Evolutionary conservation across 1,140 invertebrate genomes (phyloP).

Genomic region (Phortica variegata): DNA sequence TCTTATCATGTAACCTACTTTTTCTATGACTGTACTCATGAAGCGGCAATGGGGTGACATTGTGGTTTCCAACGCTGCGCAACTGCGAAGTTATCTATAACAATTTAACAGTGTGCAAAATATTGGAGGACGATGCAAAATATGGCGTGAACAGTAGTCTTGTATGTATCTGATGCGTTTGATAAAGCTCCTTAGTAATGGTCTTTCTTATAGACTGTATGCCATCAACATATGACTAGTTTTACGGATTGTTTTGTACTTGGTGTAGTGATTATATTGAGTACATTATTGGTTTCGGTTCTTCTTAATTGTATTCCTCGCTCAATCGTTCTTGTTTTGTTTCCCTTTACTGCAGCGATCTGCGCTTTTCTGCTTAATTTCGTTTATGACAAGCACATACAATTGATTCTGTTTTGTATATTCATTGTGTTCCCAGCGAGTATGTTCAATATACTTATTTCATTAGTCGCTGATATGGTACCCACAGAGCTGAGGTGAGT

Average conservation of each 20-base stretch:
- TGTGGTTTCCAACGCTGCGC: constrained; percentile 11
- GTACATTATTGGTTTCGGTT: not conserved
- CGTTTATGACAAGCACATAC: not conserved
- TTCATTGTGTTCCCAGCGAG: constrained; percentile 2
- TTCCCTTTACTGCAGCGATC: not conserved
- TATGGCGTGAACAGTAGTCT: not conserved
- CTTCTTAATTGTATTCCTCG: not conserved
- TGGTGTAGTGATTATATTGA: not conserved
- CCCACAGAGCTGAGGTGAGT: constrained; percentile 17
- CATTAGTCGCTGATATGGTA: constrained; percentile 2
- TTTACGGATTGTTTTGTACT: constrained; percentile 1
- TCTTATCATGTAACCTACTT: no score
- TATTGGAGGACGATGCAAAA: not conserved
- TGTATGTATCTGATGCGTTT: not conserved
- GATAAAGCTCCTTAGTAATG: no score
- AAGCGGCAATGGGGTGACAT: constrained; percentile 8
- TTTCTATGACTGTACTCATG: no score
- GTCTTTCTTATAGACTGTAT: no score
- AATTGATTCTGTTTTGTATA: not conserved
- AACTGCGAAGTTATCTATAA: not conserved
- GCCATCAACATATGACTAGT: no score
- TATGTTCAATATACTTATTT: not conserved
- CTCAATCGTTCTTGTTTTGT: not conserved
- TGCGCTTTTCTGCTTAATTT: constrained; percentile 8
- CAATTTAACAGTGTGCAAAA: not conserved